Base-by-base conservation (phyloP, 2,888 invertebrate genomes). In the Epistrophella euchroma region DNA sequence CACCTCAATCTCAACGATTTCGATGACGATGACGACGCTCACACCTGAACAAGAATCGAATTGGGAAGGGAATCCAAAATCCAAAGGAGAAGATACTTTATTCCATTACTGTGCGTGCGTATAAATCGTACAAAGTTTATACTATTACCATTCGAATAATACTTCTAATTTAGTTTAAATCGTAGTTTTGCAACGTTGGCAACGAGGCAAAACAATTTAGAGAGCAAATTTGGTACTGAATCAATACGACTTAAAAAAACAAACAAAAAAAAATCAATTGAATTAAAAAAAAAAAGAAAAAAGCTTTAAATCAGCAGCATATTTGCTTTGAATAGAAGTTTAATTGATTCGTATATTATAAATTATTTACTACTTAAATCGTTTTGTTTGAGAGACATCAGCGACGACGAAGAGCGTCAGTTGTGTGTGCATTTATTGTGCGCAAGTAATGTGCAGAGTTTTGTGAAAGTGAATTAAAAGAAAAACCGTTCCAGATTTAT, bases 111-210 rank as follows among this genome's bases (percentile, higher is more conserved):
- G 3, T 4, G 2, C 22, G 82, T 74, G 82, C 86, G 82, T 82
- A 82, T 74, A 78, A 82, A 78, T 78, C 71, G 77, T 74, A 82
- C 5, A 19, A 58, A 35, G 58, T 37, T 19, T 6, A 35, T 52
- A n/a, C 2, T 17, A 37, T 60, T 32, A 32, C 32, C 66, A 74
- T 71, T 74, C 52, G 74, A 82, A 82, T 60, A 37, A 19, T 70
- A 66, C 58, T 32, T 37, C 60, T 17, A 60, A 86, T 77, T 86
- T 81, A 86, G 86, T 86, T 86, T 62, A 74, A 74, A 82, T 58
- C 78, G 86, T 86, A 77, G 71, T 52, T 66, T 77, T 73, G 82
- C 22, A 86, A 74, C 73, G 77, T 58, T 74, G 64, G 82, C 72
- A 86, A 58, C 77, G 81, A 55, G 56, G 37, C 13, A 60, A 25